Percentiles rank a stretch among this genome's conserved stretches.
Evolutionary conservation across 2,113 vertebrate species (phyloP).

Genomic region (Struthidea cinerea): DNA sequence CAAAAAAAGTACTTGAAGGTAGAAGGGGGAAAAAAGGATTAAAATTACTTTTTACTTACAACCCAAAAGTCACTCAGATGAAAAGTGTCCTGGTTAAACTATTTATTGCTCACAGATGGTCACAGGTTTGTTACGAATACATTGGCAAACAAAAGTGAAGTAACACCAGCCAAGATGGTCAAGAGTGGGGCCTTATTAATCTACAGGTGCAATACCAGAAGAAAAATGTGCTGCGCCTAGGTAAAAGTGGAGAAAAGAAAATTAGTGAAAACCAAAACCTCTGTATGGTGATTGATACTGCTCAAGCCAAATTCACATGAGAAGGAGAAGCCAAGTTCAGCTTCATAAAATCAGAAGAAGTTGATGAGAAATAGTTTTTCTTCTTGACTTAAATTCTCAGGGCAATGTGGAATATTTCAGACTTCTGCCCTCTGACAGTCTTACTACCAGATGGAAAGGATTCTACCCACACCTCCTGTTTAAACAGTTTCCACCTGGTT

Average conservation of each 20-base stretch:
- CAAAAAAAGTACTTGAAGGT: not conserved
- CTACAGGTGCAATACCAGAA: not conserved
- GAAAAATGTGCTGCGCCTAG: not conserved
- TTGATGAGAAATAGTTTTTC: not conserved
- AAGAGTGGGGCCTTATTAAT: not conserved
- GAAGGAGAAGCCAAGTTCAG: not conserved
- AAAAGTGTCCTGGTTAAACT: not conserved
- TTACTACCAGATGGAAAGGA: not conserved
- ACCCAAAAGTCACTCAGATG: not conserved
- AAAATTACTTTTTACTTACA: not conserved
- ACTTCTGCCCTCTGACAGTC: not conserved
- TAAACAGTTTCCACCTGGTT: not conserved
- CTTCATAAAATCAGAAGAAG: not conserved
- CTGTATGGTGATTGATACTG: not conserved
- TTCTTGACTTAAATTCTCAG: not conserved
- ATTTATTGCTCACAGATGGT: not conserved
- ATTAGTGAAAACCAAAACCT: not conserved
- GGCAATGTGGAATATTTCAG: not conserved
- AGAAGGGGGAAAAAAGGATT: not conserved
- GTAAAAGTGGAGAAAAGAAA: not conserved
- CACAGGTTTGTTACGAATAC: not conserved
- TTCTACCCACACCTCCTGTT: not conserved
- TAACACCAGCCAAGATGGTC: not conserved
- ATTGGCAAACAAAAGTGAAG: not conserved
- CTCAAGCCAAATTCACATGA: not conserved